Evolutionary conservation across 2,888 invertebrate species (phyloP), one percentile per base, ranked within the genome.

Genomic region (Ornithoptera alexandrae): DNA sequence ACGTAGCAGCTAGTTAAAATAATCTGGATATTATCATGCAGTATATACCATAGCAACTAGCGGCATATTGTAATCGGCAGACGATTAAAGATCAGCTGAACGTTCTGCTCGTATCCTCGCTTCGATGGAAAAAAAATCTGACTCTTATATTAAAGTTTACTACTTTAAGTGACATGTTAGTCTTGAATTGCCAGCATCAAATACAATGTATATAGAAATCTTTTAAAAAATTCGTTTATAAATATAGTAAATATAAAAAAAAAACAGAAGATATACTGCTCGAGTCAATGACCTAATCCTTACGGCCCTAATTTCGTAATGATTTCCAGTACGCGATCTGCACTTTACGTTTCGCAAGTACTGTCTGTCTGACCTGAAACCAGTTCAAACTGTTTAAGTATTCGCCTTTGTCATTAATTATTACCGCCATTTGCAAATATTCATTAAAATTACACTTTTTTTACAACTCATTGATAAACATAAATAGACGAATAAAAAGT

Each of bases 221-320:
- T 15, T 46, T 46, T 46, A 15, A 46, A 12, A 39, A 39, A 10
- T 3, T 30, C 5, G 4, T 30, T 30, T 0, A 30, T 30, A 30
- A 30, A 30, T 30, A 30, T 30, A 39, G 39, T 7, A 15, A 17
- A 1, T 46, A 53, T 18, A 53, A 73, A 74, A 73, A 73, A 72
- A 74, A 78, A 79, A 74, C 73, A 79, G 81, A 82, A 83, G 81
- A 82, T 83, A 82, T 81, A 77, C 72, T 46, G 3, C 12, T 72
- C 72, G 77, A 84, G 81, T 89, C 87, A 84, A 81, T 71, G 85
- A 79, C 84, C 87, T 73, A 73, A 69, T 72, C 30, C 76, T 75
- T 79, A 75, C 78, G 81, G 79, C 83, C 85, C 83, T 85, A 86
- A 88, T 90, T 87, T 83, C 83, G 85, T 83, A 88, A 87, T 86